Evolutionary conservation across 2,113 vertebrate species (phyloP).

Genomic region (Apeltes quadracus): DNA sequence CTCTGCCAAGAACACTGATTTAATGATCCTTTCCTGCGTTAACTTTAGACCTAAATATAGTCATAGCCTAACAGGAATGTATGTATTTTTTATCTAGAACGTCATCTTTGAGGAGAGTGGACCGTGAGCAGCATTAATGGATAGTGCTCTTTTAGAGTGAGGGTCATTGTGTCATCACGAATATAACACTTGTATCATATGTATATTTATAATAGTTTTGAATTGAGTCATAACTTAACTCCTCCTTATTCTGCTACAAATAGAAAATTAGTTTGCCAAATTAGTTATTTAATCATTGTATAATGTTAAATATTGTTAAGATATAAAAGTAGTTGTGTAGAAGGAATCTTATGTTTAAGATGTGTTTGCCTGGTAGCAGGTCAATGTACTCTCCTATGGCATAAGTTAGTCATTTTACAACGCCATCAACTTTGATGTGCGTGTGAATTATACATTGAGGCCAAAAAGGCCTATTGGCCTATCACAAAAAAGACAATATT

Average conservation of each 20-base stretch:
- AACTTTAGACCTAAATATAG: slow-evolving; percentile 75
- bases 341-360: background rate
- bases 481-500: background rate
- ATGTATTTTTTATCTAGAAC: background rate
- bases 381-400: background rate
- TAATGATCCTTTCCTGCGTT: slow-evolving; percentile 55
- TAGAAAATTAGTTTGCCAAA: background rate
- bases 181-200: background rate
- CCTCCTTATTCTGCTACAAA: background rate
- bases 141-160: background rate
- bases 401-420: background rate
- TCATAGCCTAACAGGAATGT: slow-evolving; percentile 39
- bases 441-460: background rate
- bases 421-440: background rate
- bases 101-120: background rate
- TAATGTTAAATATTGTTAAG: background rate
- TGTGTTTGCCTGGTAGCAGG: background rate
- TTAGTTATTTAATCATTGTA: background rate
- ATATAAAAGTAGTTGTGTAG: background rate
- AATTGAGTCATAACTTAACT: background rate
- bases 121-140: background rate
- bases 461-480: background rate
- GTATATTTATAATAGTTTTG: background rate
- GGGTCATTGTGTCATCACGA: background rate
- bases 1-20: slow-evolving; percentile 43